phyloP scores from a whole-genome alignment of 2,888 invertebrate genomes.

The Trissoscelio sp. region DNA sequence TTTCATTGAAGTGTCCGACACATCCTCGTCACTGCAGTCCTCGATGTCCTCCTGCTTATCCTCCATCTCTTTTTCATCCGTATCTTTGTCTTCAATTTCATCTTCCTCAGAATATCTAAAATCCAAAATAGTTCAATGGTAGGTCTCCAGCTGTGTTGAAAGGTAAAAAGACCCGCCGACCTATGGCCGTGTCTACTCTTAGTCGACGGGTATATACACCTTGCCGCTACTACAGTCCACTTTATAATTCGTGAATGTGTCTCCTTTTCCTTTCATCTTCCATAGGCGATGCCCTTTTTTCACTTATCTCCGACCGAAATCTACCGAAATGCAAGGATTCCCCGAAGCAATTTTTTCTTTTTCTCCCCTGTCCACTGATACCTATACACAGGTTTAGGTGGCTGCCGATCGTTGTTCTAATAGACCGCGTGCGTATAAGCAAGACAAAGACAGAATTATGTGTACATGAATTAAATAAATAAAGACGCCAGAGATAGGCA shows the following conservation, averaged over 20 bases:
- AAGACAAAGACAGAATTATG: no score
- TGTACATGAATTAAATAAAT: no score
- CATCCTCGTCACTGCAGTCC: slow-evolving; percentile 65
- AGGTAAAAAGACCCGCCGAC: slow-evolving; percentile 73
- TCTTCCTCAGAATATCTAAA: slow-evolving; percentile 66
- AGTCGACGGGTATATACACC: slow-evolving; percentile 66
- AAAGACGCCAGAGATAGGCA: no score
- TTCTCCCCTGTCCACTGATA: slow-evolving; percentile 69
- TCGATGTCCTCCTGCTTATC: slow-evolving; percentile 57
- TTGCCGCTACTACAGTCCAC: slow-evolving; percentile 75
- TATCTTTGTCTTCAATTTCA: slow-evolving; percentile 67
- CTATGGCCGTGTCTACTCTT: slow-evolving; percentile 64
- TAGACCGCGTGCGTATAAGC: no score
- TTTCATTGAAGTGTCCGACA: slow-evolving; percentile 77
- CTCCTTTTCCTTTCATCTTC: slow-evolving; percentile 64
- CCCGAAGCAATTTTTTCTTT: no score
- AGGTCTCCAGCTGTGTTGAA: slow-evolving; percentile 77
- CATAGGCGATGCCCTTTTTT: slow-evolving; percentile 67
- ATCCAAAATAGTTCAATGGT: slow-evolving; percentile 76
- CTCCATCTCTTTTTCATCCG: slow-evolving; percentile 56
- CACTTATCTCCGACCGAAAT: slow-evolving; percentile 78
- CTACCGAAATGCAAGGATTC: slow-evolving; percentile 72
- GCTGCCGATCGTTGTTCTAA: slow-evolving; percentile 75
- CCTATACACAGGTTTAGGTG: slow-evolving; percentile 73
- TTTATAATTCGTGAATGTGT: slow-evolving; percentile 77